Evolutionary conservation across 2,797 vertebrate species (phyloP).

Genomic region (Limnodromus scolopaceus): DNA sequence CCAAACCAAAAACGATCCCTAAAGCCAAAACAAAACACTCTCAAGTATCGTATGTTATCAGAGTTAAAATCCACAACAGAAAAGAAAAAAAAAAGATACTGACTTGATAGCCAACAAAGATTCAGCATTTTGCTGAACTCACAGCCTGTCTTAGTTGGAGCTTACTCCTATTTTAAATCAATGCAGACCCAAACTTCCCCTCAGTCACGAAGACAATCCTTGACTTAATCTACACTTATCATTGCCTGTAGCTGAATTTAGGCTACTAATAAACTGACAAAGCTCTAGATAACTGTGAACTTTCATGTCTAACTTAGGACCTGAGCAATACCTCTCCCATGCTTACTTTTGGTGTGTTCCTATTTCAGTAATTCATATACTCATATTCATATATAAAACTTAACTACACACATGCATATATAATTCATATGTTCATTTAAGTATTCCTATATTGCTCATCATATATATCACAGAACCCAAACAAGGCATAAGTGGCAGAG

Average conservation of each 20-base stretch:
- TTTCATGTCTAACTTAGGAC: not conserved
- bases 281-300: not conserved
- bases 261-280: not conserved
- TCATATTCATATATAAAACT: not conserved
- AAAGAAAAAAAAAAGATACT: not conserved
- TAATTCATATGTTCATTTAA: not conserved
- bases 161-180: not conserved
- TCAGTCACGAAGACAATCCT: not conserved
- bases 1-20: too few relatives aligned
- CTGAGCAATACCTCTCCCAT: not conserved
- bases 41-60: not conserved
- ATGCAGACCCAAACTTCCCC: not conserved
- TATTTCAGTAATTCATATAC: not conserved
- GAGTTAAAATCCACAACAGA: not conserved
- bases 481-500: not conserved
- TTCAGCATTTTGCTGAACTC: not conserved
- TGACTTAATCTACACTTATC: not conserved
- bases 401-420: not conserved
- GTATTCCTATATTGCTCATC: not conserved
- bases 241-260: not conserved
- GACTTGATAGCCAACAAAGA: not conserved
- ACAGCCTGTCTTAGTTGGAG: not conserved
- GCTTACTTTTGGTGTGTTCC: not conserved
- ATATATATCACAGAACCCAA: not conserved
- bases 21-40: not conserved